Evolutionary conservation across 1,140 invertebrate genomes (phyloP), one percentile per base, ranked within the genome.

Genomic region (Drosophila bipectinata): DNA sequence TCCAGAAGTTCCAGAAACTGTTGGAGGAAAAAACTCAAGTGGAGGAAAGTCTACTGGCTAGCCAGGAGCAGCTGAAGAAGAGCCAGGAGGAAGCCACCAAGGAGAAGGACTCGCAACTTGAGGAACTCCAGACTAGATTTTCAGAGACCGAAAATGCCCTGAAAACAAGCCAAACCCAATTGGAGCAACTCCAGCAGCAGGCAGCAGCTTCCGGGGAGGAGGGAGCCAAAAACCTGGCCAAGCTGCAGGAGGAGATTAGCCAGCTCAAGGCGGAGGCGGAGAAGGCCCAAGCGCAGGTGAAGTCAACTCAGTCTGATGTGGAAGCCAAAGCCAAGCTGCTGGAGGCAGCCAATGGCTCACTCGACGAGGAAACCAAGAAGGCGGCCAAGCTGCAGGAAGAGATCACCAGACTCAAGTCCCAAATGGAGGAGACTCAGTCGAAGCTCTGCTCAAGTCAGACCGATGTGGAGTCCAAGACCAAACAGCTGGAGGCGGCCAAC

Each of bases 181-280:
- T 80, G 12, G 68, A 80, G 41, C 72, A 77, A 45, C 69, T 87
- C 21, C 82, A 87, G 18, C 52, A 78, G 12, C 58, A 79, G 24
- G 48, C 60, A 4, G 37, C 49, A 0, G 4, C 10, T 6, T 73
- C 61, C 28, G 73, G 61, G 5, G 56, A 85, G 15, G 49, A 72
- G 9, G 62, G 57, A 0, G 54, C 60, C 8, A 59, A 85, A 7
- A 54, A 55, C 9, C 21, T 79, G 15, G 48, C 62, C 18, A 61
- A 69, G n/a, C 24, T 87, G n/a, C 63, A 85, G 8, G 45, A 58
- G 0, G 77, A 80, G 9, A 54, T 80, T 1, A 52, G 9, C 0
- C 49, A 71, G 32, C 15, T 81, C 2, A 67, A 64, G 30, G 3
- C 37, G 1, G 55, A 74, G 39, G 32, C 41, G 10, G 30, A 54